Evolutionary conservation across 2,888 invertebrate genomes (phyloP), one percentile per base, ranked within the genome.

Genomic region (Drosophila kokeensis): DNA sequence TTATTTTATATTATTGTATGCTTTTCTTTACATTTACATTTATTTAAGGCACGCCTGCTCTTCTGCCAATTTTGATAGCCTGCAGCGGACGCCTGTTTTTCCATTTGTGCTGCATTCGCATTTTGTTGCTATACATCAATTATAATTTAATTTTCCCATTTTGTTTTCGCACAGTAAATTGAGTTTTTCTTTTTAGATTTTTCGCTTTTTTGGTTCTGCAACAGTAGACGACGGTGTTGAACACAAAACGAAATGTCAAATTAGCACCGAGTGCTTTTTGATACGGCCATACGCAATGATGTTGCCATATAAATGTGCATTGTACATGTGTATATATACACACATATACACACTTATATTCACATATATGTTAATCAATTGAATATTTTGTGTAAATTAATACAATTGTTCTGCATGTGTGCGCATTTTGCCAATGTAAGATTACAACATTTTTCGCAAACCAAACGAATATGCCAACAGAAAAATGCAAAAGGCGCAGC

Each of bases 221-320:
- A 64, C 67, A 71, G 76, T 65, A 78, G 66, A 74, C 79, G 68
- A 68, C 74, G 68, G 68, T 69, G 67, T 60, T 73, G 40, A 77
- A 73, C 77, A 76, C 82, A 85, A 83, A 86, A 80, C 87, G 80
- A 78, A 87, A 82, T 76, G 82, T 82, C 82, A 82, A 82, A 82
- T 71, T 79, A 76, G 65, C 71, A 73, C 71, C 30, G 69, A 59
- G 70, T 80, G 79, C 76, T 66, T 80, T 79, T 80, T 80, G 77
- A 71, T 80, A 80, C 73, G 80, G 68, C 73, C 74, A 82, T 81
- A 76, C 83, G 73, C 76, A 81, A 86, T 84, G 79, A 87, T 82
- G 79, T 76, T 84, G 76, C 80, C 84, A 83, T 81, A 79, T 86
- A 71, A 83, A 86, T 74, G 65, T 79, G 74, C 58, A 73, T 69